Base-by-base conservation (phyloP, 2,113 vertebrate genomes). In the Melanotaenia duboulayi region DNA sequence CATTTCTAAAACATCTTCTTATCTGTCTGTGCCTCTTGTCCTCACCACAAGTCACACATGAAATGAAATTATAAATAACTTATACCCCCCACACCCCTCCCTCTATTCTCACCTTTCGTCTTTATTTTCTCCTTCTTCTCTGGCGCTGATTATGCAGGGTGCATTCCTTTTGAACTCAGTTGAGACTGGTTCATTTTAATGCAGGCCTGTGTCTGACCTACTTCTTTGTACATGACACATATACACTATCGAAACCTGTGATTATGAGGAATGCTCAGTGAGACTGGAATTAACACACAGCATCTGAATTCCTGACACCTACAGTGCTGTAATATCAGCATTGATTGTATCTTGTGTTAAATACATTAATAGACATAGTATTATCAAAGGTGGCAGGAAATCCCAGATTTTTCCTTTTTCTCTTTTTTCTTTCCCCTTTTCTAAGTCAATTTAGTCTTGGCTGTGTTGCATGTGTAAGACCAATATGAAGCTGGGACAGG, bases 41-140 rank as follows among this genome's bases (percentile, higher is more conserved):
- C 4, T 2, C 57, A 71, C 61, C 58, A 65, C 24, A 66, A 67
- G 65, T 78, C 67, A 50, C 56, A 74, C 74, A 82, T 78, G 60
- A 83, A 86, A 83, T 81, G 60, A 77, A 87, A 81, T 80, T 44
- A 69, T 87, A 51, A 86, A 87, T 84, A 66, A 65, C 48, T 59
- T 58, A 55, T 70, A 7, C 44, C 19, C 50, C 4, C 60, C 23
- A 46, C 65, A 14, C 63, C 55, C 48, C 50, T 32, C 74, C 39
- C 44, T 67, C 54, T 55, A 40, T 71, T 39, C 70, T 72, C 42
- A 78, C 54, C n/a, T 70, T 61, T 63, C 48, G n/a, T 56, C 40
- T 68, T 65, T 54, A 52, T 69, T 61, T 76, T 23, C 49, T 62
- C 62, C 22, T 48, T 67, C 40, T 25, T 49, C 35, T 59, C 70